A percentile compares a stretch with the other conserved stretches of the same genome.
These are phyloP conservation scores for Saiga tatarica DNA, from an alignment of 2,113 vertebrate species.

Conservation along the genomic window DNA sequence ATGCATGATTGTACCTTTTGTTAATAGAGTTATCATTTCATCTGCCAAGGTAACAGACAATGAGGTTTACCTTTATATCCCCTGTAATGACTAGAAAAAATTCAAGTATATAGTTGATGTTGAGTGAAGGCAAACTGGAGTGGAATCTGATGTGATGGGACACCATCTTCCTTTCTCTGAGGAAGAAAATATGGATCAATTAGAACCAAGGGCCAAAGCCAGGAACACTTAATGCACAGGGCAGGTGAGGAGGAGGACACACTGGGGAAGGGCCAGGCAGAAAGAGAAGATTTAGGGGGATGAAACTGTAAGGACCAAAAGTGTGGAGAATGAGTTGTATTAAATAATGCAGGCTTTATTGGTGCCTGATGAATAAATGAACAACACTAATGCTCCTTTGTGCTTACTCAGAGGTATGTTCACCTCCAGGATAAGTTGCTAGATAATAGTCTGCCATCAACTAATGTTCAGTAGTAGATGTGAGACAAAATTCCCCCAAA, in stretches of 20 bases:
- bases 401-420: not conserved
- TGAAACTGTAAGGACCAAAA: not conserved
- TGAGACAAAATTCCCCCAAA: not conserved
- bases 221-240: fast-evolving
- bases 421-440: not conserved
- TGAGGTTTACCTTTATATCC: not conserved
- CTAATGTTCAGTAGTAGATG: not conserved
- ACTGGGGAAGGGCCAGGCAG: not conserved
- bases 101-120: not conserved
- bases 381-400: not conserved
- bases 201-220: not conserved
- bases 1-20: not conserved
- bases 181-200: not conserved
- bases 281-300: not conserved
- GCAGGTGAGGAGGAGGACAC: not conserved
- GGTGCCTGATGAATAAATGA: slow-evolving; percentile 37
- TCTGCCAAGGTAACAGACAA: not conserved
- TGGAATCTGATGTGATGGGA: not conserved
- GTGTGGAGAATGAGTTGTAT: not conserved
- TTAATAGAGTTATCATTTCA: not conserved
- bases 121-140: not conserved
- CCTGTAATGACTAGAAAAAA: not conserved
- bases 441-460: not conserved
- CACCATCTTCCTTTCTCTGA: not conserved
- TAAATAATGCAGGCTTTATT: slow-evolving; percentile 27